A percentile compares a stretch with the other conserved stretches of the same genome.
These are phyloP conservation scores for Orthosia gothica DNA, from an alignment of 2,888 invertebrate genomes.

Conservation along the genomic window DNA sequence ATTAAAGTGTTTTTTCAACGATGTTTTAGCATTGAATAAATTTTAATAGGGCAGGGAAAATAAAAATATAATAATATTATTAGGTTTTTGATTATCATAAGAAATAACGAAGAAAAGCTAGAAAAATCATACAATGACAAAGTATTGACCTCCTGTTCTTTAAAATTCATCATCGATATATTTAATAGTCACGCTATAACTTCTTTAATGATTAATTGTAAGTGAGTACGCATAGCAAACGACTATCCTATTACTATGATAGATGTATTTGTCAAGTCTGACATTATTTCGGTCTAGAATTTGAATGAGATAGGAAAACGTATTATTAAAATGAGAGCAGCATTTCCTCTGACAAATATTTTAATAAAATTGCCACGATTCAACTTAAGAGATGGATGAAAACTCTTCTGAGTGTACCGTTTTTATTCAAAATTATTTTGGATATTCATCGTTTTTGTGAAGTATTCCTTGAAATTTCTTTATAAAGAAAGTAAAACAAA, in stretches of 20 bases:
- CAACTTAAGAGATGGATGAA: conserved; percentile 38
- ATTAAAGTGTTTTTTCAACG: conserved; percentile 6
- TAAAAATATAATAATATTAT: too few species aligned
- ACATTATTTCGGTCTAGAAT: background rate
- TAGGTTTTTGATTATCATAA: too few species aligned
- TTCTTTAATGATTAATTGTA: background rate
- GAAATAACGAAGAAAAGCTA: background rate
- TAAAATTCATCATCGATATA: background rate
- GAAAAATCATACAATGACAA: background rate
- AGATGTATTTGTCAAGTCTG: background rate
- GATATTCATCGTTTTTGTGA: conserved; percentile 38
- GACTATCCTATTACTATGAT: background rate
- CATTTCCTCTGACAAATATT: conserved; percentile 20
- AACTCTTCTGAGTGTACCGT: conserved; percentile 44
- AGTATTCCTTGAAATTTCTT: conserved; percentile 34
- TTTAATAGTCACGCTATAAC: background rate
- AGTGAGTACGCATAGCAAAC: too few species aligned
- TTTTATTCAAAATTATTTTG: conserved; percentile 44
- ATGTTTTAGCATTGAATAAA: conserved; percentile 4
- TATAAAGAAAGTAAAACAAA: conserved; percentile 41
- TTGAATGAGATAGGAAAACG: background rate
- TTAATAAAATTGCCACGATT: conserved; percentile 37
- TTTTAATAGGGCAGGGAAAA: background rate
- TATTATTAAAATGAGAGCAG: conserved; percentile 31
- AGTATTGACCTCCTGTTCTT: background rate